phyloP scores from a whole-genome alignment of 2,888 invertebrate species.

The Caenorhabditis sp. region DNA sequence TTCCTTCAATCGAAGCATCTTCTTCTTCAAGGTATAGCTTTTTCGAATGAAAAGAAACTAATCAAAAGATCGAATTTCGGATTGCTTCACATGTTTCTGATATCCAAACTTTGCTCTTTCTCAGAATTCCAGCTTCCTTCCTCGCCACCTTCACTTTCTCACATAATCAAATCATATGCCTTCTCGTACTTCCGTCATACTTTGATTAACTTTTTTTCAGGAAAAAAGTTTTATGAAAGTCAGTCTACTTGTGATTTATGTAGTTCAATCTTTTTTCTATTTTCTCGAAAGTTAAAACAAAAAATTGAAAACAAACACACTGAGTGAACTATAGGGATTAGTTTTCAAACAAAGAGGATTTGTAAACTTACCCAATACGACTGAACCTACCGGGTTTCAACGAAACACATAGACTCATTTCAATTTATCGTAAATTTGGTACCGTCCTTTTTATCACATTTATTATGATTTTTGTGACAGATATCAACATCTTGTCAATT shows the following conservation, averaged over 20 bases:
- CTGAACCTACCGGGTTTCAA: constrained; percentile 1
- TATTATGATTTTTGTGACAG: too few relatives aligned
- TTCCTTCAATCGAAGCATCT: too few relatives aligned
- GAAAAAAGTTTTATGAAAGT: not conserved
- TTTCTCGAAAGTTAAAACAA: not conserved
- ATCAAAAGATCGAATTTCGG: constrained; percentile 8
- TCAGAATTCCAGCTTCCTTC: constrained; percentile 9
- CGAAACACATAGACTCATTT: not conserved
- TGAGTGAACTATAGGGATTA: constrained; percentile 6
- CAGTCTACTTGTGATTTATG: constrained; percentile 14
- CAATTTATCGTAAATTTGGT: too few relatives aligned
- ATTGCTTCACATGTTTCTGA: constrained; percentile 11
- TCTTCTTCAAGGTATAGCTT: too few relatives aligned
- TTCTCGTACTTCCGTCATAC: constrained; percentile 25
- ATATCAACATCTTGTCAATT: too few relatives aligned
- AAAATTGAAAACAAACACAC: constrained; percentile 24
- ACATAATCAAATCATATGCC: constrained; percentile 12
- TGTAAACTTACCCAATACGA: not conserved
- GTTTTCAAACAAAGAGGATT: constrained; percentile 27
- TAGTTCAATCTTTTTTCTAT: not conserved
- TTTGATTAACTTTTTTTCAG: constrained; percentile 22
- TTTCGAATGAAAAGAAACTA: not conserved
- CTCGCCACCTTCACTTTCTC: not conserved
- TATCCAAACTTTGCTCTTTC: constrained; percentile 24
- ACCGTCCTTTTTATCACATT: too few relatives aligned